Base-by-base conservation (phyloP, 2,797 vertebrate genomes). In the Eutrigla gurnardus region DNA sequence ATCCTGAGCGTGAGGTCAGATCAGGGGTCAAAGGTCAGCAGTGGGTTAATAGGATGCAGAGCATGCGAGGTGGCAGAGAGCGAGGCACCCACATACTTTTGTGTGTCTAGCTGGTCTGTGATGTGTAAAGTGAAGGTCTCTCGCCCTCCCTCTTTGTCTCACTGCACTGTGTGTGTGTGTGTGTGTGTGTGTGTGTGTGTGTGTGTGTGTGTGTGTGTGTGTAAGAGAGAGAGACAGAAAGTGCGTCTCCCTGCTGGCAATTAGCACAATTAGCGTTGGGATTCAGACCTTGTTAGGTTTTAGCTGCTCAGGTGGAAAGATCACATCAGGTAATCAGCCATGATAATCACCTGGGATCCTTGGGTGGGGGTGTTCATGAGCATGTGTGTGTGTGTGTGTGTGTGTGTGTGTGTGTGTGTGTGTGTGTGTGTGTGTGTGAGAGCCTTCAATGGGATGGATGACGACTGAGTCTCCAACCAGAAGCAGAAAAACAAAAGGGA, bases 301-400 rank as follows among this genome's bases (percentile, higher is more conserved):
- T 76, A 84, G 79, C 71, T 72, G 86, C 83, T 93, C 92, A 90
- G 89, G 91, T 93, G 91, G 92, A 93, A 93, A 88, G 86, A 93
- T 92, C 90, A 74, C 83, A 89, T 91, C 86, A 91, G 86, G 89
- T 91, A 94, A 90, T 92, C 90, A 88, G 87, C 82, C 84, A 86
- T 91, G 83, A 89, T 83, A 90, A 84, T 88, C 84, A 84, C 73
- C 78, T 64, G 60, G 65, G 73, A 74, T 52, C 52, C 49, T 15
- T n/a, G 7, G 55, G 53, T 15, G n/a, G 7, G 55, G 53, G 40
- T 66, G 36, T 52, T 12, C 42, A 43, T 9, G 49, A 50, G 50
- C 62, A 52, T 77, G 49, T 72, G 43, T 57, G 17, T 59, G 54
- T 66, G 65, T 70, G 42, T 65, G 36, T 47, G 65, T 57, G 49